phyloP scores from a whole-genome alignment of 2,888 invertebrate species.

The Oligia latruncula region DNA sequence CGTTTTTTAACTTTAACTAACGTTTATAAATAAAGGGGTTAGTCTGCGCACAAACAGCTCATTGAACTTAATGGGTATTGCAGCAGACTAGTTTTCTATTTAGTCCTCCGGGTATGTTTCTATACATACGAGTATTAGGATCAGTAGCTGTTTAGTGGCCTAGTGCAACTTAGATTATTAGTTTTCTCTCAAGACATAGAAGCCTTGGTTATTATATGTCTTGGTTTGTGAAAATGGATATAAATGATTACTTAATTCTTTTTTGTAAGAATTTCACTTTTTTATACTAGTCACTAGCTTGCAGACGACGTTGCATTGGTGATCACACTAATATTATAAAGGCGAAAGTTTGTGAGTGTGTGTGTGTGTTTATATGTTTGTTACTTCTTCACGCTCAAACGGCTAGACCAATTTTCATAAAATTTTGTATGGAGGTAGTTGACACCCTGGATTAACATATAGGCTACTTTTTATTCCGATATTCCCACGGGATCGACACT shows the following conservation, averaged over 20 bases:
- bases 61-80: background rate
- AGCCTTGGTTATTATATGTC: no score
- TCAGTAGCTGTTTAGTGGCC: constrained; percentile 7
- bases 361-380: no score
- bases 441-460: no score
- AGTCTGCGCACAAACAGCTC: background rate
- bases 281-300: background rate
- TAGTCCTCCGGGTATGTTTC: constrained; percentile 14
- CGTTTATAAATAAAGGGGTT: background rate
- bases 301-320: background rate
- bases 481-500: no score
- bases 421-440: no score
- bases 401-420: no score
- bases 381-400: no score
- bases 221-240: constrained; percentile 2
- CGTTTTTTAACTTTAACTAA: background rate
- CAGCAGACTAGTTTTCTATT: constrained; percentile 25
- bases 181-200: constrained; percentile 1
- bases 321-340: no score
- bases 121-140: constrained; percentile 3
- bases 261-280: background rate
- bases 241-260: no score
- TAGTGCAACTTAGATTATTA: constrained; percentile 21
- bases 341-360: no score
- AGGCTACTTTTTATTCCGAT: no score